Evolutionary conservation across 2,797 vertebrate species (phyloP).

Genomic region (Pelobates cultripes): DNA sequence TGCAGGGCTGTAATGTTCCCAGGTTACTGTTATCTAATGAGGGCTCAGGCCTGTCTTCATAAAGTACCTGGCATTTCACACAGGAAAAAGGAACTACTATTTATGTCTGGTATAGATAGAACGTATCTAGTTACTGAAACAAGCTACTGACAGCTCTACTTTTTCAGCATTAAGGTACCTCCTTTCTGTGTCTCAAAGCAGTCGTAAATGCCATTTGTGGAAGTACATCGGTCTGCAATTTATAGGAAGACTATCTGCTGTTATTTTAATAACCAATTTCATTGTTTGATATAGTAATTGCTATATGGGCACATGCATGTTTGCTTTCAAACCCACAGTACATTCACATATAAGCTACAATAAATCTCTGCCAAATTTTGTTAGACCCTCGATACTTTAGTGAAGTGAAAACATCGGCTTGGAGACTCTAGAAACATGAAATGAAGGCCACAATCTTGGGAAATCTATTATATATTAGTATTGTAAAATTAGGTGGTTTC

Average conservation of each 20-base stretch:
- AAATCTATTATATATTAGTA: no score
- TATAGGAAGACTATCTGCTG: slow-evolving; percentile 17
- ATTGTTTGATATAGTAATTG: no score
- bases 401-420: no score
- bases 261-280: neutral
- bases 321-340: no score
- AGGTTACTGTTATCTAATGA: slow-evolving; percentile 18
- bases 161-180: slow-evolving; percentile 29
- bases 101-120: slow-evolving; percentile 48
- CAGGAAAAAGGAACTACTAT: slow-evolving; percentile 53
- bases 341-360: no score
- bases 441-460: no score
- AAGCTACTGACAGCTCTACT: slow-evolving; percentile 34
- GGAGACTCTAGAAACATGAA: no score
- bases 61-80: slow-evolving; percentile 49
- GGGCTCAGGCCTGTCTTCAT: slow-evolving; percentile 27
- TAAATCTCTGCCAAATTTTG: no score
- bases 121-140: slow-evolving; percentile 43
- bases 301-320: no score
- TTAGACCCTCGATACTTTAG: no score
- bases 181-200: slow-evolving; percentile 23
- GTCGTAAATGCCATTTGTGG: slow-evolving; percentile 32
- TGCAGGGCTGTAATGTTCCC: slow-evolving; percentile 15
- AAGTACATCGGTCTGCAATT: slow-evolving; percentile 19
- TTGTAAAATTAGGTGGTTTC: no score